A percentile compares a stretch with the other conserved stretches of the same genome.
Conservation (phyloP, 2,888 invertebrate species). For the Diogma glabrata region DNA sequence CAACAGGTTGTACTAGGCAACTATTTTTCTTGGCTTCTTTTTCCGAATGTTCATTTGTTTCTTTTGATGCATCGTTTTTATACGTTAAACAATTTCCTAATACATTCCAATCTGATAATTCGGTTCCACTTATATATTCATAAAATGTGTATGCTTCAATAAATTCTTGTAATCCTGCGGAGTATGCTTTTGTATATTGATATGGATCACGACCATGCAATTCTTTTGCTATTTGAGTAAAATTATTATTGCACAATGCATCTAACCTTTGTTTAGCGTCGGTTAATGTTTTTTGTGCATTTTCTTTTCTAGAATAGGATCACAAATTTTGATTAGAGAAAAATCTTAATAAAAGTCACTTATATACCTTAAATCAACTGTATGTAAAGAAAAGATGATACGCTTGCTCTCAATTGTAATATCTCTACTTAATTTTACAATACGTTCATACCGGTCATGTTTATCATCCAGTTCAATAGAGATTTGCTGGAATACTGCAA, state of each 20-base stretch:
- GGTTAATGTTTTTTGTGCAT: conserved; percentile 40
- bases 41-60: not conserved
- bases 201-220: conserved; percentile 58
- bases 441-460: conserved; percentile 72
- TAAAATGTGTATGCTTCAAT: conserved; percentile 75
- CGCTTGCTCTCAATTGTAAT: conserved; percentile 84
- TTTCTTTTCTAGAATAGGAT: conserved; percentile 38
- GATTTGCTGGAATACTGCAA: conserved; percentile 45
- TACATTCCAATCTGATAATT: conserved; percentile 47
- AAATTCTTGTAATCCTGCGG: conserved; percentile 61
- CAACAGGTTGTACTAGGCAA: conserved; percentile 37
- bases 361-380: conserved; percentile 38
- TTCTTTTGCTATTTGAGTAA: conserved; percentile 60
- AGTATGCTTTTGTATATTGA: conserved; percentile 54
- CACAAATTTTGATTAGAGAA: not conserved
- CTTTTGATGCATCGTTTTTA: conserved; percentile 14
- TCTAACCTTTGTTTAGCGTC: conserved; percentile 57
- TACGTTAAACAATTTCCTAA: conserved; percentile 45
- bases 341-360: not conserved
- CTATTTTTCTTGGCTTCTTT: not conserved
- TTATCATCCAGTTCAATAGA: conserved; percentile 56
- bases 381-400: conserved; percentile 76
- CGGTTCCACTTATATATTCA: conserved; percentile 49
- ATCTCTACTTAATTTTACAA: conserved; percentile 71
- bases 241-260: conserved; percentile 42